Base-by-base conservation (phyloP, 1,140 invertebrate species). In the Battus philenor region DNA sequence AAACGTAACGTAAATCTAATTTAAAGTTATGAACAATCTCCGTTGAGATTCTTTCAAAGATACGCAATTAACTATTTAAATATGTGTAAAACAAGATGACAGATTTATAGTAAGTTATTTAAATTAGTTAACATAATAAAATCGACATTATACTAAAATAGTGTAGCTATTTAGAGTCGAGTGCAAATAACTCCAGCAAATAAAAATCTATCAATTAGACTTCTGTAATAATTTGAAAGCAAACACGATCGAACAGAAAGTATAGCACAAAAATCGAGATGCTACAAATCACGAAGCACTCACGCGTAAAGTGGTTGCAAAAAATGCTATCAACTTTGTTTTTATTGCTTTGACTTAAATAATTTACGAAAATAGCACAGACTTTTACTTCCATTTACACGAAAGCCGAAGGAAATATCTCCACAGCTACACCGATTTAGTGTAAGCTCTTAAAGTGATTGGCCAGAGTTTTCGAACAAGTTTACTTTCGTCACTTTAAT, bases 301-400 rank as follows among this genome's bases (percentile, higher is more conserved):
- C 74, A 77, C 68, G 67, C 69, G 73, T 73, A 64, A 79, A 79
- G 63, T 75, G 63, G 59, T 59, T 66, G 63, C 54, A 66, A 69
- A 62, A 73, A 67, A 49, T 27, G 34, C 54, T 56, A 56, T 59
- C 50, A 52, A 62, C 46, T 66, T 59, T 59, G 46, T 71, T 71
- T 71, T 71, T 69, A 70, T 71, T 67, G 54, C 68, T 71, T 74
- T 68, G 50, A 63, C 67, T 72, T 55, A 67, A 55, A 68, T 65
- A 59, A 65, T 70, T 76, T 74, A 72, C 54, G 38, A 53, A 69
- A 74, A 70, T 68, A 55, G 54, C 51, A 31, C 32, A 41, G 24
- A 74, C 70, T 74, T 73, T 75, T 73, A 80, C 69, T 58, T 68
- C 67, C 54, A 74, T 67, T 73, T 73, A 50, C 54, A 36, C 44